Base-by-base conservation (phyloP, 1,140 invertebrate species). In the Thaumatotibia leucotreta region DNA sequence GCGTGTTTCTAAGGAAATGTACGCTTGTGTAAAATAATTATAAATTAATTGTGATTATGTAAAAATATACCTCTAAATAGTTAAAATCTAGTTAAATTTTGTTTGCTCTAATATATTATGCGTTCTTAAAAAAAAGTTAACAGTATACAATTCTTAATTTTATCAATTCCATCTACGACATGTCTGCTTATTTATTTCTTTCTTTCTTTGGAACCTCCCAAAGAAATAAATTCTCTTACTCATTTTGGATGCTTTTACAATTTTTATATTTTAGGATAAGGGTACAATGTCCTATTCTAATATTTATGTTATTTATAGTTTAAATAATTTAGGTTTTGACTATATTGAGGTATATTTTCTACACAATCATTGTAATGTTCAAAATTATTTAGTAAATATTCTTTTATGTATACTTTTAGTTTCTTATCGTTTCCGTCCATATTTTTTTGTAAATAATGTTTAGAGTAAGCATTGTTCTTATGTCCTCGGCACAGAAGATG, bases 381-480 rank as follows among this genome's bases (percentile, higher is more conserved):
- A 78, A 76, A 67, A 65, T 23, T 68, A 66, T 69, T 66, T 67
- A 39, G 62, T 45, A 69, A 69, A 61, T 68, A 63, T 67, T 68
- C 65, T 66, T 66, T 31, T 69, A 66, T 66, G 62, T 64, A 70
- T 67, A 67, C 72, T 70, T 72, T 78, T 65, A 74, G 72, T 82
- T 83, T 82, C 84, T 83, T 89, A 88, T 89, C 85, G 63, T 85
- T 89, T 88, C 88, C 88, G 86, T 90, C 88, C 88, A 90, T 81
- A 79, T 75, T 45, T 50, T 64, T 67, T 65, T 87, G 79, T 83
- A 85, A 79, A 85, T 86, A 84, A 68, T 72, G 69, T 70, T 63
- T 80, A 73, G 39, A 31, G 23, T 67, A 63, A 65, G 63, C 20
- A 24, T 24, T 64, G 22, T 50, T 35, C 23, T 65, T 65, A 29